These are phyloP conservation scores for Drosophila mimetica DNA, from an alignment of 2,888 invertebrate species.

Conservation along the genomic window DNA sequence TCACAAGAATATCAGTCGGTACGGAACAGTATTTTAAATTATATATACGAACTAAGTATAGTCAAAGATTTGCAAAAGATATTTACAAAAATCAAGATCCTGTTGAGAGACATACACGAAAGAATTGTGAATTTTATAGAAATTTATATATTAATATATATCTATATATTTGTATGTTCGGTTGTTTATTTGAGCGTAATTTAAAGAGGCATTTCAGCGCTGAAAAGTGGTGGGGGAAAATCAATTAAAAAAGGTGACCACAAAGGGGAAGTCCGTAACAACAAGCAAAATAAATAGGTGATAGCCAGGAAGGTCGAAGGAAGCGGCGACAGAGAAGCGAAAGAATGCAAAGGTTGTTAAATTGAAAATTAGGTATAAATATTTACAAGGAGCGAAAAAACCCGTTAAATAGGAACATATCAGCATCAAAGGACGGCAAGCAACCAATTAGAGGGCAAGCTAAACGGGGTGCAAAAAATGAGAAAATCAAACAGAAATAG, in stretches of 20 bases:
- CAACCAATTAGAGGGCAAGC: slow-evolving; percentile 19
- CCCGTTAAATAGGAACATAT: slow-evolving; percentile 71
- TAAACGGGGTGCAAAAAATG: slow-evolving; percentile 5
- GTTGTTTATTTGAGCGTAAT: slow-evolving; percentile 72
- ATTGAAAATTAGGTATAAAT: slow-evolving; percentile 72
- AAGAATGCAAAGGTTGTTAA: slow-evolving; percentile 66
- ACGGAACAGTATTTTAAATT: slow-evolving; percentile 55
- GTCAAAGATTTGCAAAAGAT: slow-evolving; percentile 51
- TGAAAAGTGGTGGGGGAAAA: not conserved
- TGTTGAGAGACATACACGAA: slow-evolving; percentile 8
- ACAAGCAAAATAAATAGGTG: slow-evolving; percentile 48
- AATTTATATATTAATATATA: slow-evolving; percentile 37
- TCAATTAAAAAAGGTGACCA: slow-evolving; percentile 27
- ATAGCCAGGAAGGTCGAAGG: slow-evolving; percentile 29
- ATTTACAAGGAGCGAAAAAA: slow-evolving; percentile 68
- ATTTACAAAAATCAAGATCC: slow-evolving; percentile 56
- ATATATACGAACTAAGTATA: slow-evolving; percentile 27
- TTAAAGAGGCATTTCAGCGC: slow-evolving; percentile 32
- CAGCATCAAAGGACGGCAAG: slow-evolving; percentile 41
- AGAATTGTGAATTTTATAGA: slow-evolving; percentile 47
- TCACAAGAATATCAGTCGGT: slow-evolving; percentile 38
- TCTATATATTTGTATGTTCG: slow-evolving; percentile 45
- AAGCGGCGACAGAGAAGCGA: slow-evolving; percentile 17
- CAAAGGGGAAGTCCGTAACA: slow-evolving; percentile 7
- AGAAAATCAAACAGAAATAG: slow-evolving; percentile 19